phyloP scores from a whole-genome alignment of 1,140 invertebrate genomes.

The Carcinoscorpius rotundicauda region DNA sequence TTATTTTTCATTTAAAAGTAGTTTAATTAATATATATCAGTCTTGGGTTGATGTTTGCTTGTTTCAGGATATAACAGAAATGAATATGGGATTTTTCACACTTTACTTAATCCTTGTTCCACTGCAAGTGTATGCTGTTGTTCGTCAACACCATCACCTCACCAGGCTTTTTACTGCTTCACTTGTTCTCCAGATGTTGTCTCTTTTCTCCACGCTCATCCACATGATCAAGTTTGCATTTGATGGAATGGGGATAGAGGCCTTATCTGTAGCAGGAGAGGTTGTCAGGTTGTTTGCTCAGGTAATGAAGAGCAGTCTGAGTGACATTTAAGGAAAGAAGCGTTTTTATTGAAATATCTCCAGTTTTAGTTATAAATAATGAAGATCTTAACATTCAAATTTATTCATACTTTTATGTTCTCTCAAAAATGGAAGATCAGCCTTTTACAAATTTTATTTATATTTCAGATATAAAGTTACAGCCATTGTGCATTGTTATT shows the following conservation, averaged over 20 bases:
- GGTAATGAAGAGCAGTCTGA: constrained; percentile 37
- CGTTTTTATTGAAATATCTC: no score
- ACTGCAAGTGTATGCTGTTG: constrained; percentile 77
- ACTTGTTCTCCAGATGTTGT: constrained; percentile 68
- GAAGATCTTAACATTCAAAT: no score
- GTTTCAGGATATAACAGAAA: constrained; percentile 68
- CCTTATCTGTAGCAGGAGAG: constrained; percentile 70
- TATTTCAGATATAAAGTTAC: no score
- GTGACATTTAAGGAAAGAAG: no score
- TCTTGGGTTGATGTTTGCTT: constrained; percentile 6
- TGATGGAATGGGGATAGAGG: constrained; percentile 71
- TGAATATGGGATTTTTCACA: constrained; percentile 78
- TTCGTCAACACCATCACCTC: constrained; percentile 70
- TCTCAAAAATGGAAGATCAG: no score
- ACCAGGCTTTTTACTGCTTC: constrained; percentile 82
- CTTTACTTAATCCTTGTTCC: constrained; percentile 76
- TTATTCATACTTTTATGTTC: no score
- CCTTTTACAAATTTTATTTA: no score
- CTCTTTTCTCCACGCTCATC: constrained; percentile 70
- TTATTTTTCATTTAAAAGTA: no score
- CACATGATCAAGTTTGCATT: constrained; percentile 79
- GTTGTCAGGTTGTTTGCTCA: constrained; percentile 80
- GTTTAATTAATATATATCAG: no score
- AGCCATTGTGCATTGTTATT: no score
- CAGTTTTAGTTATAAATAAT: no score